Evolutionary conservation across 2,888 invertebrate genomes (phyloP).

Genomic region (Drosophila mettleri): DNA sequence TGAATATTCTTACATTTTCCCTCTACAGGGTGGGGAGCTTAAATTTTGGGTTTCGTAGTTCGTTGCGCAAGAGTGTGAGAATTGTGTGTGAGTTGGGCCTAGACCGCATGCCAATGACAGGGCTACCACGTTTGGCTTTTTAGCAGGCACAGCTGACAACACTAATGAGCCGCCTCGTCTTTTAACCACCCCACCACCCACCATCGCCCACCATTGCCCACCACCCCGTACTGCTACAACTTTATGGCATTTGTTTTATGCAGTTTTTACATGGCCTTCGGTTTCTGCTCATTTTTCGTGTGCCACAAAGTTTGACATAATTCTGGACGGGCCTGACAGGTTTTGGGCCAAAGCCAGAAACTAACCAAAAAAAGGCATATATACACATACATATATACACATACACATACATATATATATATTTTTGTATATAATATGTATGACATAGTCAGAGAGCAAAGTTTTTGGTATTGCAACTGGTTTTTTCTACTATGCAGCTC

Average conservation of each 20-base stretch:
- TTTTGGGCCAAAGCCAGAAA: conserved; percentile 52
- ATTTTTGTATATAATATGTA: conserved; percentile 35
- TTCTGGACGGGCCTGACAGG: conserved; percentile 63
- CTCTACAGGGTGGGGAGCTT: neutral
- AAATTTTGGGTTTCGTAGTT: neutral
- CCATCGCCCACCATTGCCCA: conserved; percentile 18
- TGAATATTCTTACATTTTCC: neutral
- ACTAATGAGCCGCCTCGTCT: conserved; percentile 70
- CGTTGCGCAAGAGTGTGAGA: conserved; percentile 39
- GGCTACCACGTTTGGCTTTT: conserved; percentile 30
- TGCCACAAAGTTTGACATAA: conserved; percentile 77
- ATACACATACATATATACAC: neutral
- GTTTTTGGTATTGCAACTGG: conserved; percentile 63
- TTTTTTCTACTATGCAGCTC: conserved; percentile 33
- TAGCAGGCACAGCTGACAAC: conserved; percentile 58
- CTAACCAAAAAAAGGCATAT: conserved; percentile 26
- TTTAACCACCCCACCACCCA: too few species aligned
- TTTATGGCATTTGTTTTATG: conserved; percentile 73
- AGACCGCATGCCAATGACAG: conserved; percentile 58
- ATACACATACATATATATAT: conserved; percentile 27
- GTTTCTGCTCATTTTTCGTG: conserved; percentile 56
- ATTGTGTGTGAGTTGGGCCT: conserved; percentile 17
- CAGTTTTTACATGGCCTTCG: conserved; percentile 58
- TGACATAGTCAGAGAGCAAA: conserved; percentile 43
- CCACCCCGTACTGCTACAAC: conserved; percentile 35